Evolutionary conservation across 2,888 invertebrate species (phyloP), one percentile per base, ranked within the genome.

Genomic region (Mesoligia furuncula): DNA sequence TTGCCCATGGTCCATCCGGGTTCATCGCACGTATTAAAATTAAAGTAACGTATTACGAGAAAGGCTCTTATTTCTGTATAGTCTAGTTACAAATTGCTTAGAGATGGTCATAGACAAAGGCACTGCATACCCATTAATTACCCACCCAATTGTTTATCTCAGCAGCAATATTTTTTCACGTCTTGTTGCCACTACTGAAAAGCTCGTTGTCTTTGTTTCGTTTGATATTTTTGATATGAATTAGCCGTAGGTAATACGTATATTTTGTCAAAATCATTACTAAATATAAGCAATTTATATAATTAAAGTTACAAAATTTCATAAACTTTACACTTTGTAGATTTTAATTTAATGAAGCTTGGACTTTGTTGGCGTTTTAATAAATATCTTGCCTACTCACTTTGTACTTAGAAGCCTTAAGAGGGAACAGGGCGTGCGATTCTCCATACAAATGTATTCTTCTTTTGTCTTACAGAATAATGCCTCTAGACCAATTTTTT

Each of bases 321-420:
- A 71, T 70, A 72, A 85, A 83, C 70, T 69, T 75, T 54, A 24
- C 31, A 66, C 81, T 85, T 73, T n/a, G 64, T 31, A 54, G 42
- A 71, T 68, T 80, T 75, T 61, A 65, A 80, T 75, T 59, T 68
- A 71, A 64, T 64, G 61, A 75, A 85, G 67, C 42, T 73, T 62
- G 72, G 68, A 61, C 61, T 69, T 80, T 62, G 62, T 39, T 48
- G 31, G 42, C 54, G 31, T 83, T 82, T 84, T 71, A 74, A 80
- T 80, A 65, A 80, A 83, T 65, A 59, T 57, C 54, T 71, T 62
- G 54, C n/a, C 51, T 48, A 15, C 15, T n/a, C 20, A 5, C 5
- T 36, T 36, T 0, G 6, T 36, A 36, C 6, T 36, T 36, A 27
- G 15, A 15, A 24, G 27, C 27, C 42, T 42, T 27, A 7, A 39